phyloP scores from a whole-genome alignment of 2,797 vertebrate species.

The Scolopax bukidnonensis region DNA sequence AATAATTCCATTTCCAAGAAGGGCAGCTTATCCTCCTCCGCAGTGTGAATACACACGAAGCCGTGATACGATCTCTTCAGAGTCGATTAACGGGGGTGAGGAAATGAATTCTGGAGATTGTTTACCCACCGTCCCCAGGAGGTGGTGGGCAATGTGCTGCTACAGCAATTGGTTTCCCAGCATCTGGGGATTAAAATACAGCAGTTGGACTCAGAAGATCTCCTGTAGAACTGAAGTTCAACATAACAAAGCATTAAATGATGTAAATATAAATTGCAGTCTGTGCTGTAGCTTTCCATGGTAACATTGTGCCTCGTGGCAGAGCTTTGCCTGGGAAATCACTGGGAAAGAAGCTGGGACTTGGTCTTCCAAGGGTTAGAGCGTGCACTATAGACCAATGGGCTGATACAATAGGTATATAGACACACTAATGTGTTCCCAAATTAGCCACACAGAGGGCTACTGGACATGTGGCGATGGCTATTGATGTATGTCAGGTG shows the following conservation, averaged over 20 bases:
- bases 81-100: background rate
- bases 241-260: background rate
- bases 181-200: background rate
- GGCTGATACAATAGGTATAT: rapidly evolving
- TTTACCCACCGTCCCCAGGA: background rate
- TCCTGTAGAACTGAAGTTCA: background rate
- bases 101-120: background rate
- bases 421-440: rapidly evolving
- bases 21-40: background rate
- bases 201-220: background rate
- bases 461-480: background rate
- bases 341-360: background rate
- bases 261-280: background rate
- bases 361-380: background rate
- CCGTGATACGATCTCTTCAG: background rate
- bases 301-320: too few relatives aligned
- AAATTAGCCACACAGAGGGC: too few relatives aligned
- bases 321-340: background rate
- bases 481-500: background rate
- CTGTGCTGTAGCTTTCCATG: background rate
- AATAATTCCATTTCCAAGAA: background rate
- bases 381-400: rapidly evolving
- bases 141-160: background rate
- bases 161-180: background rate
- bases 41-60: background rate